Percentiles rank a stretch among this genome's conserved stretches.
phyloP scores from a whole-genome alignment of 2,888 invertebrate genomes.

The Nudaria mundana region DNA sequence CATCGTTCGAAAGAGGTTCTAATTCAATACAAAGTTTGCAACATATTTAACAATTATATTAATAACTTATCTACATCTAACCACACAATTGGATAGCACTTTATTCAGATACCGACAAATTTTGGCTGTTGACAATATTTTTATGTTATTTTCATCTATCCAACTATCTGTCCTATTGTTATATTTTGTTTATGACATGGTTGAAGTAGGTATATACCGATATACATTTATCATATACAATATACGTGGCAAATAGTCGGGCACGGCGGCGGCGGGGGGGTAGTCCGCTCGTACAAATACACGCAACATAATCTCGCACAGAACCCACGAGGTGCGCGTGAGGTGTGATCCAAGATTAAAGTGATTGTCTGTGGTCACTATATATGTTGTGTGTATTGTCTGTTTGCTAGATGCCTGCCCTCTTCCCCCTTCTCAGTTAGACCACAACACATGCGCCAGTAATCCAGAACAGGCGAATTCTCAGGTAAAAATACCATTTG shows the following conservation, averaged over 20 bases:
- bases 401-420: conserved; percentile 97
- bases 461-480: conserved; percentile 86
- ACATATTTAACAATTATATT: conserved; percentile 13
- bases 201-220: no score
- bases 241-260: conserved; percentile 25
- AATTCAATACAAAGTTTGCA: conserved; percentile 24
- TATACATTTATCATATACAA: conserved; percentile 10
- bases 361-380: conserved; percentile 81
- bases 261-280: conserved; percentile 60
- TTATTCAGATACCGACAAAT: conserved; percentile 9
- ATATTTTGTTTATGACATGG: conserved; percentile 50
- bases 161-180: conserved; percentile 73
- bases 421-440: conserved; percentile 93
- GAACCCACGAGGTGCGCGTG: conserved; percentile 68
- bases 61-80: conserved; percentile 21
- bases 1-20: conserved; percentile 55
- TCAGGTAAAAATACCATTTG: conserved; percentile 83
- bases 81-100: conserved; percentile 36
- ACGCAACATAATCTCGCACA: conserved; percentile 76
- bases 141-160: conserved; percentile 72
- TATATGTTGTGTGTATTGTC: conserved; percentile 90
- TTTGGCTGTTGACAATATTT: conserved; percentile 26
- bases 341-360: conserved; percentile 80
- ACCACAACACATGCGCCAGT: conserved; percentile 90
- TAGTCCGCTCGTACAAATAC: conserved; percentile 72